A percentile compares a stretch with the other conserved stretches of the same genome.
These are phyloP conservation scores for Amorpha juglandis DNA, from an alignment of 2,888 invertebrate genomes.

Conservation along the genomic window DNA sequence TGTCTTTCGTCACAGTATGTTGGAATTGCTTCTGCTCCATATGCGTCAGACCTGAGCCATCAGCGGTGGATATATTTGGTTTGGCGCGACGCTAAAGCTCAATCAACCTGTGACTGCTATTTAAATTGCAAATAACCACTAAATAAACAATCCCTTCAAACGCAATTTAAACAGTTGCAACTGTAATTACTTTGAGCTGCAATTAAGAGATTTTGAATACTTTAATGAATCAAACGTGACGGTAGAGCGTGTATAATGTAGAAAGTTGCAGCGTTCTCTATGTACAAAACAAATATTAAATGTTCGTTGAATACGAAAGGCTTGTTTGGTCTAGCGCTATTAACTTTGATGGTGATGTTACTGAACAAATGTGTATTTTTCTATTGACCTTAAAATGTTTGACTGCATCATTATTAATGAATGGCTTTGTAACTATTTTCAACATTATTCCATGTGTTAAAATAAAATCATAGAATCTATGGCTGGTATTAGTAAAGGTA, in stretches of 20 bases:
- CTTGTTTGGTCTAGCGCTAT: conserved; percentile 59
- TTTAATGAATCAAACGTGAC: conserved; percentile 5
- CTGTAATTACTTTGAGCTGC: conserved; percentile 1
- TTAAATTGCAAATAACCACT: background rate
- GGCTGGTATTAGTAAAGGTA: background rate
- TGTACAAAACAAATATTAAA: conserved; percentile 53
- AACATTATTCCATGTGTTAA: background rate
- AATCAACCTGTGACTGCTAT: background rate
- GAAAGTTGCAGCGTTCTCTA: conserved; percentile 33
- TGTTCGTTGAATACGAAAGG: conserved; percentile 46
- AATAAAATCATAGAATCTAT: conserved; percentile 1
- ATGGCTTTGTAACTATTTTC: conserved; percentile 1
- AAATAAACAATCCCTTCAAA: background rate
- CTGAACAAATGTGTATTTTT: conserved; percentile 35
- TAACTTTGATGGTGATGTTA: conserved; percentile 61
- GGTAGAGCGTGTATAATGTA: conserved; percentile 17
- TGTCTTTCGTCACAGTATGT: too few species aligned
- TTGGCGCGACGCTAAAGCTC: too few species aligned
- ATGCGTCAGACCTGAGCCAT: too few species aligned
- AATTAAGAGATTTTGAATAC: conserved; percentile 9
- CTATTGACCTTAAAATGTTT: conserved; percentile 28
- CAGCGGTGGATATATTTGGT: too few species aligned
- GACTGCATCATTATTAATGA: conserved; percentile 18
- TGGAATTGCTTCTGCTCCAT: too few species aligned
- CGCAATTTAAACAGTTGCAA: background rate